phyloP scores from a whole-genome alignment of 2,797 vertebrate genomes.

The Xyrichtys novacula region DNA sequence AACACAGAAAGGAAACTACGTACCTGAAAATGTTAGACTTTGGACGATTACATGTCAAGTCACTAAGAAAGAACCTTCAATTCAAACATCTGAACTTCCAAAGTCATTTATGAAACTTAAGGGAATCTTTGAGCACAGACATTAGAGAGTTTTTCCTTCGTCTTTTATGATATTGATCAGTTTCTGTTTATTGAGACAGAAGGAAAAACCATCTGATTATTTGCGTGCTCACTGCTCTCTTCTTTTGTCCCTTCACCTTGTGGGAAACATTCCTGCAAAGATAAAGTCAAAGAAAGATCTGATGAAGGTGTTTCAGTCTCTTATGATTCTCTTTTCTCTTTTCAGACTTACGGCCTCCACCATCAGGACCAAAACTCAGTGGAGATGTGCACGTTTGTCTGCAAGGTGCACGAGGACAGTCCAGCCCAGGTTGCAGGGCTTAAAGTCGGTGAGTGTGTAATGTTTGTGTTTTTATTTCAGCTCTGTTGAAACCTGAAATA shows the following conservation, averaged over 20 bases:
- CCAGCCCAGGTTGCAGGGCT: constrained; percentile 92
- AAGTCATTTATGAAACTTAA: too few relatives aligned
- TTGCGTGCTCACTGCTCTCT: constrained; percentile 37
- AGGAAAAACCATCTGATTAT: constrained; percentile 1
- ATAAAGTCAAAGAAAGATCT: not conserved
- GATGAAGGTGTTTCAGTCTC: not conserved
- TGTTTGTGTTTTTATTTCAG: not conserved
- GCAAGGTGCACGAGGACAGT: constrained; percentile 91
- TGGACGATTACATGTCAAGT: too few relatives aligned
- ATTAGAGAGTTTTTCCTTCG: too few relatives aligned
- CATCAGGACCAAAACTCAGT: constrained; percentile 92
- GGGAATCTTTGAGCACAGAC: too few relatives aligned
- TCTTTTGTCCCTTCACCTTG: not conserved
- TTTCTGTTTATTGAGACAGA: constrained; percentile 11
- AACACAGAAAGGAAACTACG: too few relatives aligned
- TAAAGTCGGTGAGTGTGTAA: constrained; percentile 87
- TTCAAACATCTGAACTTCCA: too few relatives aligned
- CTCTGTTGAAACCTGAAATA: constrained; percentile 39
- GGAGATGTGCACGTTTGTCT: constrained; percentile 98
- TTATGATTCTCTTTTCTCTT: constrained; percentile 37
- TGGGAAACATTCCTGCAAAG: not conserved
- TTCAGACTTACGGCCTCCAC: constrained; percentile 95
- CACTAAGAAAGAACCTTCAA: too few relatives aligned
- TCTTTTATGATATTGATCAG: too few relatives aligned
- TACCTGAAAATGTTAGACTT: too few relatives aligned